Conservation (phyloP, 2,113 vertebrate genomes). For the Siniperca knerii region DNA sequence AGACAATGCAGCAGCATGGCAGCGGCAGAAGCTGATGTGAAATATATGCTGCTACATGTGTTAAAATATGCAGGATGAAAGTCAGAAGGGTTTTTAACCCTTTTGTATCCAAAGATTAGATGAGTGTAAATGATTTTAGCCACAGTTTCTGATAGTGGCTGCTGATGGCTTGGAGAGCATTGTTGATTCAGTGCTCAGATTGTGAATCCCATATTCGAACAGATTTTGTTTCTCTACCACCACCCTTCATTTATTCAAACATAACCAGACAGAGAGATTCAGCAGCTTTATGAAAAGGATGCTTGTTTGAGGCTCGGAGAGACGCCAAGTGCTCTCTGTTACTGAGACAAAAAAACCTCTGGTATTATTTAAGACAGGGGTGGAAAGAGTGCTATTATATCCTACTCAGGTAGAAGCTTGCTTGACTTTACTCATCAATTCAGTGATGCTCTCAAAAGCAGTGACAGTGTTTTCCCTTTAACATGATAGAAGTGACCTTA, state of each 20-base stretch:
- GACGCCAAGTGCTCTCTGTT: slow-evolving; percentile 16
- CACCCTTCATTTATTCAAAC: slow-evolving; percentile 25
- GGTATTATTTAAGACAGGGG: neutral
- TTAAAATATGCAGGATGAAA: slow-evolving; percentile 70
- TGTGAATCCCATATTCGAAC: slow-evolving; percentile 4
- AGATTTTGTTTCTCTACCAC: slow-evolving; percentile 20
- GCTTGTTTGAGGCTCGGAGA: slow-evolving; percentile 1
- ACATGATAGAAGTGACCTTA: neutral
- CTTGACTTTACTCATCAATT: neutral
- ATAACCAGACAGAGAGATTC: slow-evolving; percentile 15
- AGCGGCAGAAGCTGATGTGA: slow-evolving; percentile 51
- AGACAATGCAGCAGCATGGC: slow-evolving; percentile 43
- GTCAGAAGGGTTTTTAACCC: slow-evolving; percentile 54
- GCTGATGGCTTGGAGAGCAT: neutral
- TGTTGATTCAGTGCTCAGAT: slow-evolving; percentile 8
- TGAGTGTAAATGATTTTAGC: slow-evolving; percentile 4
- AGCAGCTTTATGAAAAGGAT: slow-evolving; percentile 15
- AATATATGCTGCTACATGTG: slow-evolving; percentile 58
- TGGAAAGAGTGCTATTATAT: neutral
- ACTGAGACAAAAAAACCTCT: slow-evolving; percentile 3
- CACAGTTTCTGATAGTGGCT: neutral
- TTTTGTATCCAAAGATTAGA: slow-evolving; percentile 12
- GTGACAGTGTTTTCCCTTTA: neutral
- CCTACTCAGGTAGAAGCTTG: neutral
- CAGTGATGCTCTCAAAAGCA: neutral